These are phyloP conservation scores for Tenebrio molitor DNA, from an alignment of 1,140 invertebrate species.

Conservation along the genomic window DNA sequence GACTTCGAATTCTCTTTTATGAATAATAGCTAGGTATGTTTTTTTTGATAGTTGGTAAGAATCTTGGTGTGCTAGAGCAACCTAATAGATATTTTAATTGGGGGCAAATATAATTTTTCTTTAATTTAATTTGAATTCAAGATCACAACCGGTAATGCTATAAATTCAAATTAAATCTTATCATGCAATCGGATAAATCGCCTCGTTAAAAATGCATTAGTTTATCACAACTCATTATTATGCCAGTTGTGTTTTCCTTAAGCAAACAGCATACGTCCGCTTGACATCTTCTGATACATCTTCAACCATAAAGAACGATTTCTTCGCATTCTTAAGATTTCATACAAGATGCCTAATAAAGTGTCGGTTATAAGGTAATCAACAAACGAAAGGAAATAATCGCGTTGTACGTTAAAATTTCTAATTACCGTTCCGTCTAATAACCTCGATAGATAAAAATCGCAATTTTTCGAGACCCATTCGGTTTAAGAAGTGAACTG, in stretches of 20 bases:
- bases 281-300: conserved; percentile 29
- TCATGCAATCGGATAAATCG: background rate
- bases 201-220: conserved; percentile 14
- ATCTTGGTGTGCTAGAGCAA: too few species aligned
- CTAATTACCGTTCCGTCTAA: background rate
- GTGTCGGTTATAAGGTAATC: background rate
- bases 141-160: too few species aligned
- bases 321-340: conserved; percentile 18
- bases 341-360: background rate
- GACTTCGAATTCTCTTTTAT: too few species aligned
- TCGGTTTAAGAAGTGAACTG: background rate
- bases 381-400: background rate
- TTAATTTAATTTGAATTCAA: too few species aligned
- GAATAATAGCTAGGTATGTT: too few species aligned
- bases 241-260: conserved; percentile 10
- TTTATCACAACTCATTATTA: conserved; percentile 15
- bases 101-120: too few species aligned
- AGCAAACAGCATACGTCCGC: conserved; percentile 11
- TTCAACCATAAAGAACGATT: conserved; percentile 19
- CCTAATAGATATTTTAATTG: too few species aligned
- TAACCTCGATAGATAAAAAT: conserved; percentile 15
- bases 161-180: background rate
- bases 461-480: background rate
- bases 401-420: background rate
- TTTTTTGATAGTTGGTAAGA: too few species aligned